These are phyloP conservation scores for Arvicanthis niloticus DNA, from an alignment of 2,113 vertebrate species.

Conservation along the genomic window DNA sequence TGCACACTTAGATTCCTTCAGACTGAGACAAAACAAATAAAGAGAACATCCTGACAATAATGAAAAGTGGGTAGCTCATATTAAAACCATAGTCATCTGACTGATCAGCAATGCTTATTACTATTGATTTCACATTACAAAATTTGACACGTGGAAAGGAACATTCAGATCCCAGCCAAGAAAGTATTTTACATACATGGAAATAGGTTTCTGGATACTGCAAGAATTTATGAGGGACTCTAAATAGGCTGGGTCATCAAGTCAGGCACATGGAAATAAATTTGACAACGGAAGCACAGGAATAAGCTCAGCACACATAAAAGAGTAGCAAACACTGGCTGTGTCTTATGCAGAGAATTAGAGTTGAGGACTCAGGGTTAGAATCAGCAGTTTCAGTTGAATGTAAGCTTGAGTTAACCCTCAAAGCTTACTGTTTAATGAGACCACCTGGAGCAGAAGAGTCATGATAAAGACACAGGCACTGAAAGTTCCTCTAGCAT, in stretches of 20 bases:
- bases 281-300: neutral
- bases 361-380: neutral
- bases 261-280: neutral
- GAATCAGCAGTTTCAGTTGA: neutral
- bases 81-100: slow-evolving; percentile 36
- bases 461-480: neutral
- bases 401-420: neutral
- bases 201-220: neutral
- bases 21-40: neutral
- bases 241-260: neutral
- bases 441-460: neutral
- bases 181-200: neutral
- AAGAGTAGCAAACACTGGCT: neutral
- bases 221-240: neutral
- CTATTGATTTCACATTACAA: neutral
- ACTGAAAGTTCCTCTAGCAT: neutral
- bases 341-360: neutral
- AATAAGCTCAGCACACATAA: neutral
- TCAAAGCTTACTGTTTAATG: neutral
- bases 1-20: neutral
- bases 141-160: neutral
- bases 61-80: fast-evolving
- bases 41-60: neutral
- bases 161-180: neutral
- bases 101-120: slow-evolving; percentile 52